Percentiles rank a stretch among this genome's conserved stretches.
Conservation (phyloP, 2,113 vertebrate genomes). For the Ranitomeya variabilis region DNA sequence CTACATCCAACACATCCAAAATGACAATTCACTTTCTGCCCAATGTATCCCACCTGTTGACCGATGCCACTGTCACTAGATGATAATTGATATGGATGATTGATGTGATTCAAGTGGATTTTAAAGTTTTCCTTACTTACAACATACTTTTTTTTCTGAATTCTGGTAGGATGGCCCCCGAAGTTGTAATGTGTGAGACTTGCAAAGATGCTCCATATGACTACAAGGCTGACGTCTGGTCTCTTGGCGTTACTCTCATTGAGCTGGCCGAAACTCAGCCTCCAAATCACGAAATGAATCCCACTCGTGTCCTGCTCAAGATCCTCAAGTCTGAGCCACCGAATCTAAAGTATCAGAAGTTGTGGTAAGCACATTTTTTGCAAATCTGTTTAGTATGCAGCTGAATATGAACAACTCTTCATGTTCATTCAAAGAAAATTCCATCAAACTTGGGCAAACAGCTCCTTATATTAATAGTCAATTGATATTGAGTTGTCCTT, state of each 20-base stretch:
- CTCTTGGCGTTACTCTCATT: conserved; percentile 74
- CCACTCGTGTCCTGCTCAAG: conserved; percentile 73
- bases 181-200: conserved; percentile 74
- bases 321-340: conserved; percentile 71
- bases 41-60: too few relatives aligned
- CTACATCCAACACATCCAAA: too few relatives aligned
- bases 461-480: too few relatives aligned
- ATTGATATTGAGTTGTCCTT: background rate
- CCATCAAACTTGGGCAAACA: background rate
- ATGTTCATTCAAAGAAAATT: background rate
- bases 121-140: background rate
- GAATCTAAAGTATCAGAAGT: conserved; percentile 63
- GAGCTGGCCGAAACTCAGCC: conserved; percentile 76
- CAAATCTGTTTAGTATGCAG: background rate
- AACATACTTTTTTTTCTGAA: background rate
- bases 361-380: conserved; percentile 63
- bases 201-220: conserved; percentile 73
- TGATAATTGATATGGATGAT: too few relatives aligned
- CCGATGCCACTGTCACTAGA: too few relatives aligned
- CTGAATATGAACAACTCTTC: background rate
- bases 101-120: background rate
- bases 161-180: conserved; percentile 71
- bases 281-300: conserved; percentile 74
- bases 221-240: conserved; percentile 75
- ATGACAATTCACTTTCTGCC: too few relatives aligned